A percentile compares a stretch with the other conserved stretches of the same genome.
Evolutionary conservation across 1,140 invertebrate species (phyloP).

Genomic region (Listronotus oregonensis): DNA sequence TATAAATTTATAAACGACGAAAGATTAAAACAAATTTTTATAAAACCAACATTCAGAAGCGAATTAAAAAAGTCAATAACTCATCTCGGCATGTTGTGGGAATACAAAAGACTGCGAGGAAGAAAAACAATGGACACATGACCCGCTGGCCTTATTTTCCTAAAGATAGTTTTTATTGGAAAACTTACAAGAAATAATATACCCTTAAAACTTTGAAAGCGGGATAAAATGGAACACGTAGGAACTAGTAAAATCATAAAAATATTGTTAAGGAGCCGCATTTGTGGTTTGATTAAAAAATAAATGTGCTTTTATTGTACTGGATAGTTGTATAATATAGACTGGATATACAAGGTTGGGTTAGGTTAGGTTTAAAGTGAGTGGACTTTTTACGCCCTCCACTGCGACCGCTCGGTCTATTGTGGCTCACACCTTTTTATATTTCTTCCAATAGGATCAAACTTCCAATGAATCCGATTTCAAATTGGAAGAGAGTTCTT

Average conservation of each 20-base stretch:
- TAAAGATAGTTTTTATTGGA: conserved; percentile 35
- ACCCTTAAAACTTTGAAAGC: conserved; percentile 6
- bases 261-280: background rate
- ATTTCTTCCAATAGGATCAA: too few species aligned
- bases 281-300: background rate
- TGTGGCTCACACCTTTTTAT: too few species aligned
- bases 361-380: too few species aligned
- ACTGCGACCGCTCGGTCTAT: too few species aligned
- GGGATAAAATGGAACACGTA: background rate
- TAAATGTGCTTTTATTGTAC: too few species aligned
- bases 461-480: too few species aligned
- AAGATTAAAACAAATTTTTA: background rate
- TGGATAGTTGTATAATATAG: too few species aligned
- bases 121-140: conserved; percentile 34
- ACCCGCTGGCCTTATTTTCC: conserved; percentile 34
- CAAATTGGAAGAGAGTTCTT: too few species aligned
- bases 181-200: conserved; percentile 32
- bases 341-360: too few species aligned
- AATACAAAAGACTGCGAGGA: conserved; percentile 28
- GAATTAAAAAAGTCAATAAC: conserved; percentile 28
- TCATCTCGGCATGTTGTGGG: conserved; percentile 30
- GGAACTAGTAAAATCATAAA: background rate
- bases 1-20: too few species aligned
- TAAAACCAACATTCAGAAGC: background rate
- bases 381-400: too few species aligned